Conservation (phyloP, 2,888 invertebrate species). For the Apamea anceps region DNA sequence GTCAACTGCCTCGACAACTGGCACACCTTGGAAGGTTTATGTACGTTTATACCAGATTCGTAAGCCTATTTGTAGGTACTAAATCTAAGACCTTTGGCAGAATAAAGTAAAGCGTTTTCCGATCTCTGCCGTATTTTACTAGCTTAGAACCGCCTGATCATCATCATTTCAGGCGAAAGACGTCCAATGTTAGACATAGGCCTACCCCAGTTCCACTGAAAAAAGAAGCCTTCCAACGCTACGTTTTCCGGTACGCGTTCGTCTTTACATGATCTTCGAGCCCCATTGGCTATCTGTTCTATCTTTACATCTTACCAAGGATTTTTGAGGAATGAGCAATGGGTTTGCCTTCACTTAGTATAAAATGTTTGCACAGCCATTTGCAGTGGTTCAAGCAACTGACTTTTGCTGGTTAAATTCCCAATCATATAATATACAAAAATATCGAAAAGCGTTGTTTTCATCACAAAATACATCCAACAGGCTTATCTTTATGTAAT, state of each 20-base stretch:
- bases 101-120: conserved; percentile 7
- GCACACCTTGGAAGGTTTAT: conserved; percentile 23
- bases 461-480: not conserved
- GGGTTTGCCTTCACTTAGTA: not conserved
- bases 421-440: not conserved
- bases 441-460: not conserved
- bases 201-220: too few species aligned
- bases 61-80: conserved; percentile 6
- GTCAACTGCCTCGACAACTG: conserved; percentile 36
- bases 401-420: too few species aligned
- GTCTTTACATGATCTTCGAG: not conserved
- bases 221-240: not conserved
- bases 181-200: too few species aligned
- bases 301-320: not conserved
- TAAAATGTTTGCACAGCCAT: not conserved
- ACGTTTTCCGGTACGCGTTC: not conserved
- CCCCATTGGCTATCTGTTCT: not conserved
- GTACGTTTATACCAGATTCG: conserved; percentile 19
- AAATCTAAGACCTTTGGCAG: not conserved
- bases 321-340: not conserved
- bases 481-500: not conserved
- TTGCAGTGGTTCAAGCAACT: not conserved
- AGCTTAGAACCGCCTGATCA: not conserved
- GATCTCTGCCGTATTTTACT: not conserved
- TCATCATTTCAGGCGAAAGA: not conserved